Conservation (phyloP, 2,113 vertebrate species). For the Acrocephalus kingi region DNA sequence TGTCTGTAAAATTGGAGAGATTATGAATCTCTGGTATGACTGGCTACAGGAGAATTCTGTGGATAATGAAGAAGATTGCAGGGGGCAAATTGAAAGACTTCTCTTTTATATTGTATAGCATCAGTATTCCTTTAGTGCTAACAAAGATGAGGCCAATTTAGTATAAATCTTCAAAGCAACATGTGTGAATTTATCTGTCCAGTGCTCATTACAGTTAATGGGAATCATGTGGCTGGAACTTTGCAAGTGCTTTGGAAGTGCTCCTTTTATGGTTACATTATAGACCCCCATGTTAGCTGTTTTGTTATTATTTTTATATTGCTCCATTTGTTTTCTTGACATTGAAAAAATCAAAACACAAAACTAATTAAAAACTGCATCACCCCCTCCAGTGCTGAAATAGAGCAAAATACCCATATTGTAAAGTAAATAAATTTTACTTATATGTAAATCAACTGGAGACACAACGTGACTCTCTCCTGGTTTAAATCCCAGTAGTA, state of each 20-base stretch:
- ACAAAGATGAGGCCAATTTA: conserved; percentile 56
- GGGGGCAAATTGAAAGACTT: conserved; percentile 56
- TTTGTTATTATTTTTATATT: conserved; percentile 44
- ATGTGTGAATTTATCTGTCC: conserved; percentile 56
- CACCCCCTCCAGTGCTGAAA: background rate
- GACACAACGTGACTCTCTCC: background rate
- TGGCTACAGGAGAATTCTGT: conserved; percentile 31
- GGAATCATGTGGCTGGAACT: conserved; percentile 51
- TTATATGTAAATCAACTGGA: background rate
- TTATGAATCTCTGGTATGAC: background rate
- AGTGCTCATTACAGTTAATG: conserved; percentile 54
- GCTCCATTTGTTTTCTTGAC: conserved; percentile 55
- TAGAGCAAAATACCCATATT: background rate
- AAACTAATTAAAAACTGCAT: conserved; percentile 37
- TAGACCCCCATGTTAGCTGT: background rate
- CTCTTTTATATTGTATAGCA: background rate
- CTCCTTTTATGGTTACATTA: conserved; percentile 1
- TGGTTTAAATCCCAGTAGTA: background rate
- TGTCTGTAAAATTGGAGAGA: conserved; percentile 19
- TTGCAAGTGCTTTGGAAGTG: conserved; percentile 25
- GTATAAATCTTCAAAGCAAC: conserved; percentile 56
- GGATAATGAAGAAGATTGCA: conserved; percentile 58
- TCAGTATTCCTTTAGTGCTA: conserved; percentile 40
- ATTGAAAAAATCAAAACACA: conserved; percentile 5
- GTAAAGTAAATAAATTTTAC: conserved; percentile 14